These are phyloP conservation scores for Lapara coniferarum DNA, from an alignment of 2,888 invertebrate species.

Conservation along the genomic window DNA sequence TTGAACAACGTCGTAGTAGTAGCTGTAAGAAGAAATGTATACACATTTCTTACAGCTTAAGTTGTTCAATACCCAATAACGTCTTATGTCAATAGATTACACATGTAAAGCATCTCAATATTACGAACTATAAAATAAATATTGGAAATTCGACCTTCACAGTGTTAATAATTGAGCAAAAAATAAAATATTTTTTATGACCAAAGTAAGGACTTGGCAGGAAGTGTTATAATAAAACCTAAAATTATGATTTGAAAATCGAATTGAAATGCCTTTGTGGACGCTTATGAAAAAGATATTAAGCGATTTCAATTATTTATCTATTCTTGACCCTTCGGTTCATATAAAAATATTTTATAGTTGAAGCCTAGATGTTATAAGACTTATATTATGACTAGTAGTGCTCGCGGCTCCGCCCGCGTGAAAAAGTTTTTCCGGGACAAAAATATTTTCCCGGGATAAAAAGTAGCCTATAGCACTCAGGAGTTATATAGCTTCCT, in stretches of 20 bases:
- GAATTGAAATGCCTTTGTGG: background rate
- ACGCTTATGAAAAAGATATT: background rate
- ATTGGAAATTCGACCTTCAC: background rate
- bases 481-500: too few species aligned
- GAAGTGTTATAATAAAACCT: background rate
- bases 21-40: too few species aligned
- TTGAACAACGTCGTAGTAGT: too few species aligned
- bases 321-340: background rate
- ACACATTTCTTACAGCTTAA: background rate
- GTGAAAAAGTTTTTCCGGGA: too few species aligned
- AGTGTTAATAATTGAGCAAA: background rate
- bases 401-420: too few species aligned
- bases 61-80: background rate
- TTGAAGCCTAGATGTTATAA: too few species aligned
- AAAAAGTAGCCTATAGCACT: too few species aligned
- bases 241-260: background rate
- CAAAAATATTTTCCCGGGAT: too few species aligned
- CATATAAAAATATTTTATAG: background rate
- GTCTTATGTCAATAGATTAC: conserved; percentile 1
- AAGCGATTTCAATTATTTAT: conserved; percentile 1
- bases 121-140: background rate
- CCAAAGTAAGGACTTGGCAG: background rate
- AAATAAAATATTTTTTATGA: background rate
- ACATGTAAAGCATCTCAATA: background rate
- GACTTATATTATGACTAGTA: too few species aligned